These are phyloP conservation scores for Oedothorax gibbosus DNA, from an alignment of 1,140 invertebrate genomes.

Conservation along the genomic window DNA sequence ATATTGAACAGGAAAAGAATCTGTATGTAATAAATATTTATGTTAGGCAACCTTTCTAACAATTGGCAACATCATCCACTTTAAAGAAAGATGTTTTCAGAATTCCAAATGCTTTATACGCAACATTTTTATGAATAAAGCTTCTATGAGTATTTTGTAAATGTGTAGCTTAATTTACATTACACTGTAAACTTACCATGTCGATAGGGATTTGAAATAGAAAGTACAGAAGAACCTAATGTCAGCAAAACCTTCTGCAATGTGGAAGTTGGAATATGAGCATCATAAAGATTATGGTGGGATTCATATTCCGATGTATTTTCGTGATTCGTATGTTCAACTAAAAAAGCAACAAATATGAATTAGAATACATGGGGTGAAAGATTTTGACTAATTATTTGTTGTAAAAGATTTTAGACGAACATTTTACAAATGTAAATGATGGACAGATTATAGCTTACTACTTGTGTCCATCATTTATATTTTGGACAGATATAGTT, in stretches of 20 bases:
- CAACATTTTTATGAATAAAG: background rate
- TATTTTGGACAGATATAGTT: too few species aligned
- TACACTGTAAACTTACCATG: constrained; percentile 61
- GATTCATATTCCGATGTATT: background rate
- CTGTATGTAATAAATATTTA: too few species aligned
- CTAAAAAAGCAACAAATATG: background rate
- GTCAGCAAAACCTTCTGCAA: constrained; percentile 83
- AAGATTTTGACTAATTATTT: too few species aligned
- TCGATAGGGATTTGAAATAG: constrained; percentile 66
- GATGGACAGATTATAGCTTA: too few species aligned
- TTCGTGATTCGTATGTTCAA: background rate
- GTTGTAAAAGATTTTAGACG: too few species aligned
- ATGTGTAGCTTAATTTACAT: background rate
- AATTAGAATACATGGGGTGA: too few species aligned
- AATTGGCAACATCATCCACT: background rate
- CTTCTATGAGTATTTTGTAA: background rate
- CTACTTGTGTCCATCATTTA: too few species aligned
- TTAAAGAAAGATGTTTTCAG: background rate
- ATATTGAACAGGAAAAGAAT: too few species aligned
- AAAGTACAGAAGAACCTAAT: constrained; percentile 75
- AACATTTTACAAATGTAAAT: too few species aligned
- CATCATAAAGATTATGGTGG: constrained; percentile 66
- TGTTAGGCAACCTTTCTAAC: background rate
- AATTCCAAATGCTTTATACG: background rate
- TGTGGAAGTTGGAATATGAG: constrained; percentile 78